Evolutionary conservation across 2,113 vertebrate genomes (phyloP), one percentile per base, ranked within the genome.

Genomic region (Heliornis fulica): DNA sequence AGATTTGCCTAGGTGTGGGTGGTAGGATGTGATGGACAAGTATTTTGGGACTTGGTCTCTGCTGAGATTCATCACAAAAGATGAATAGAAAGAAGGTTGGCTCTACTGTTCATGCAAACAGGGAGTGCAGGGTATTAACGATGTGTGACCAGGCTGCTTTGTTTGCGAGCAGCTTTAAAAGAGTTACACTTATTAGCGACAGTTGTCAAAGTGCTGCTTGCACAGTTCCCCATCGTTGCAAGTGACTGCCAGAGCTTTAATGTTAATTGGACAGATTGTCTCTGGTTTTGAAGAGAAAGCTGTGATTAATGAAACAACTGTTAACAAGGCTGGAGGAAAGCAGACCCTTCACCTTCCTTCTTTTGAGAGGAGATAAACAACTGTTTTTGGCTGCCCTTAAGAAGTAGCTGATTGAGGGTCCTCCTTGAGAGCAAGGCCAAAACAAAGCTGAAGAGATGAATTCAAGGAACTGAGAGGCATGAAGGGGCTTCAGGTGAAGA

Each of bases 181-280:
- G 96, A 76, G 66, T 46, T 88, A 96, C 75, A 93, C 88, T 97
- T 94, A 78, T 96, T 93, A 97, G 95, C 21, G 41, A 94, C 7
- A 53, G 87, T 84, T 97, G 96, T 98, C 97, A 97, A 96, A 97
- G 57, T 59, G 93, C 74, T 2, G 66, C 93, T 97, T 92, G 94
- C 90, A 86, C 90, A 97, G 96, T 95, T 97, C 96, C 94, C 93
- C 82, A 89, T 82, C 9, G 0, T 48, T 15, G 11, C 84, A 64
- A 91, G 78, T 6, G 4, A 78, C 95, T 98, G 93, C 87, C 95
- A 96, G 93, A 96, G 95, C 96, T 97, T 98, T 97, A 97, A 97
- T 97, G 97, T 97, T 98, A 98, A 98, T 98, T 98, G 97, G 98
- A 97, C 97, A 97, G 97, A 97, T 97, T 98, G 97, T 98, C 97